These are phyloP conservation scores for Mesocentrotus franciscanus DNA, from an alignment of 53 echinoderm and acorn worm species.

Conservation along the genomic window DNA sequence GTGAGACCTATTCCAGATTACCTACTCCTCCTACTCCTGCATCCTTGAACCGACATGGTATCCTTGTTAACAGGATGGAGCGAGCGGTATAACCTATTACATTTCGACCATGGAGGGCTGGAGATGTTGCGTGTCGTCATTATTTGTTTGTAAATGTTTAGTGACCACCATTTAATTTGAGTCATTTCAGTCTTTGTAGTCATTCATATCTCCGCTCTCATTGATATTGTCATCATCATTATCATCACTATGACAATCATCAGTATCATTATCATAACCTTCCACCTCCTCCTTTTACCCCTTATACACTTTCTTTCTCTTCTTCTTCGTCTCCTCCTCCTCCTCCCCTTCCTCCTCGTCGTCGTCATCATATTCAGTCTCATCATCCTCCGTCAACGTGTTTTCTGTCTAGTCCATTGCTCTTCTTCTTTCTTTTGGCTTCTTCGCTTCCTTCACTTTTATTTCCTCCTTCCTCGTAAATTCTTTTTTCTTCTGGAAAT, in stretches of 20 bases:
- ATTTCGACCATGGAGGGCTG: background rate
- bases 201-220: background rate
- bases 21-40: background rate
- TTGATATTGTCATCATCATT: background rate
- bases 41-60: constrained; percentile 19
- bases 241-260: background rate
- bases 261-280: background rate
- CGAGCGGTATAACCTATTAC: background rate
- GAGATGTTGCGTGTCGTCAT: background rate
- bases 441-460: no score
- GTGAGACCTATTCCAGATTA: constrained; percentile 2
- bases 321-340: background rate
- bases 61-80: background rate
- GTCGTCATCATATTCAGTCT: no score
- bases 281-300: background rate
- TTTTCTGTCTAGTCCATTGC: no score
- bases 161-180: no score
- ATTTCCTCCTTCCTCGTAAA: no score
- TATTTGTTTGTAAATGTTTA: background rate
- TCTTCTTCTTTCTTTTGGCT: no score
- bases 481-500: no score
- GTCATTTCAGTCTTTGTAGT: background rate
- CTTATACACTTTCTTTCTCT: background rate
- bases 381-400: no score
- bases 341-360: background rate